Percentiles rank a stretch among this genome's conserved stretches.
Conservation (phyloP, 1,140 invertebrate genomes). For the Orius insidiosus region DNA sequence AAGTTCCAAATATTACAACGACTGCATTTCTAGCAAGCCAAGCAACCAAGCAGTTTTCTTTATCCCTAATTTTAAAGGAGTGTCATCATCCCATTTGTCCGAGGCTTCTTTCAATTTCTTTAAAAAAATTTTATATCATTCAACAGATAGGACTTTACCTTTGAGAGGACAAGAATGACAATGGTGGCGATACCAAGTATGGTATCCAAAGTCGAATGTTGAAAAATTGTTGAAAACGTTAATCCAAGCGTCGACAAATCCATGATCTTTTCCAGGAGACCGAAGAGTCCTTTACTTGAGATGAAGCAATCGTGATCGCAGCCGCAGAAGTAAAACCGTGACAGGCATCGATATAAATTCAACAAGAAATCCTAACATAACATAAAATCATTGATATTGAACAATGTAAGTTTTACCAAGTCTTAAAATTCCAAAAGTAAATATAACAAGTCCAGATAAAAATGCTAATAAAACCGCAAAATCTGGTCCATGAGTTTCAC, state of each 20-base stretch:
- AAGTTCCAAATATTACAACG: conserved; percentile 47
- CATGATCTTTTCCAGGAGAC: conserved; percentile 42
- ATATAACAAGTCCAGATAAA: conserved; percentile 44
- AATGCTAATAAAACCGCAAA: conserved; percentile 59
- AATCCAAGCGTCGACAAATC: conserved; percentile 39
- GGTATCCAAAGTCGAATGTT: conserved; percentile 38
- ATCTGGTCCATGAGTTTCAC: conserved; percentile 27
- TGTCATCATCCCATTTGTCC: conserved; percentile 11
- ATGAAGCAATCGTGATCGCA: conserved; percentile 63
- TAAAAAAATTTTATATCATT: conserved; percentile 8
- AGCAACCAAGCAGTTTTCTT: conserved; percentile 39
- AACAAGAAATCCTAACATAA: conserved; percentile 70
- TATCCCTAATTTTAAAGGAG: conserved; percentile 23
- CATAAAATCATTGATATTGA: no score
- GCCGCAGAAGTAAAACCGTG: conserved; percentile 74
- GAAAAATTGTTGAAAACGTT: conserved; percentile 33
- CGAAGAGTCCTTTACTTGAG: conserved; percentile 62
- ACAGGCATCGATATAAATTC: conserved; percentile 74
- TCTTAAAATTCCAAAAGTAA: conserved; percentile 50
- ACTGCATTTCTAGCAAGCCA: conserved; percentile 58
- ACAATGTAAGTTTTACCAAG: no score
- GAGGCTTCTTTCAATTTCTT: conserved; percentile 24
- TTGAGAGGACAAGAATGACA: conserved; percentile 36
- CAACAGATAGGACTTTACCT: no score
- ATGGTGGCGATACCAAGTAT: conserved; percentile 44